Evolutionary conservation across 2,113 vertebrate genomes (phyloP), one percentile per base, ranked within the genome.

Genomic region (Rhabdomys dilectus): DNA sequence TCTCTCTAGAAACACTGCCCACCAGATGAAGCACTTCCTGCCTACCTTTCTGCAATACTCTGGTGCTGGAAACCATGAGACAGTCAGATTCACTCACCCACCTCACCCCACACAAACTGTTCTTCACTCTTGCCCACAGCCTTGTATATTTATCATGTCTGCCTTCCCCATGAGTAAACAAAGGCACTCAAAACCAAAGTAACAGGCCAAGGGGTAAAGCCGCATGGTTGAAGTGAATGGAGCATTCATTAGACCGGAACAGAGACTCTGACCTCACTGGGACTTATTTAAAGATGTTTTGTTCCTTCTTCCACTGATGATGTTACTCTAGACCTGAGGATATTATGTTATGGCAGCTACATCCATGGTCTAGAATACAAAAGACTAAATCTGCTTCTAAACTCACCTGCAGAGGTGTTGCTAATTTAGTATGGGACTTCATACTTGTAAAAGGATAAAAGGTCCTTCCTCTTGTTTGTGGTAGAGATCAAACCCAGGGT

Each of bases 381-480:
- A 94, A 91, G n/a, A 92, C 13, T 66, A 96, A 94, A 93, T n/a
- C 81, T 97, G 8, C 70, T 80, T 77, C 42, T 24, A 93, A 68
- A 8, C 48, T 94, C 77, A 17, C 31, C 89, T 89, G 11, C 13
- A 93, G 51, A 22, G 75, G 9, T 62, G 16, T 75, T 73, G 42
- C 51, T 90, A 88, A 91, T 76, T 72, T 68, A 91, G 85, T 66
- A 31, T 66, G 29, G 76, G 56, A 80, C 66, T 1, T 89, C 78
- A 77, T 26, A 51, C 82, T 95, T 42, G 73, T 96, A 94, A 90
- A 76, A 72, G 51, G 77, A 88, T 26, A 90, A 88, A 96, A 86
- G 31, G n/a, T 2, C 34, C 66, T 3, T 6, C 15, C 31, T 26
- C 29, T 36, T 51, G 29, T 36, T 45, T 66, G 31, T 34, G 42